These are phyloP conservation scores for Xestia rhomboidea DNA, from an alignment of 2,888 invertebrate genomes.

Conservation along the genomic window DNA sequence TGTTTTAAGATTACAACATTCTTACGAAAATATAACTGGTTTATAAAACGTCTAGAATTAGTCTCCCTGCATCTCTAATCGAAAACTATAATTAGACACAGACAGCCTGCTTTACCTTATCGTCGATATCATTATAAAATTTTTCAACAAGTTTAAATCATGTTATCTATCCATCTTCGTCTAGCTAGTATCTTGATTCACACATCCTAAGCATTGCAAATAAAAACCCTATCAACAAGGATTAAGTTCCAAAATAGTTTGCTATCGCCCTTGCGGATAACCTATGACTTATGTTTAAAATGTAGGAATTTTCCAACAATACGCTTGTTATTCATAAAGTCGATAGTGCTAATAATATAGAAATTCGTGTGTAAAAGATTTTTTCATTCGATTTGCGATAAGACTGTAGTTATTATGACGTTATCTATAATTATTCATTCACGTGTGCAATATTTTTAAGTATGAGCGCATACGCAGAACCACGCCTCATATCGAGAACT, in stretches of 20 bases:
- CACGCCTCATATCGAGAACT: neutral
- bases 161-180: neutral
- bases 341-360: conserved; percentile 44
- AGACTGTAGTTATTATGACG: conserved; percentile 21
- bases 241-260: conserved; percentile 54
- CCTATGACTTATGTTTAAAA: conserved; percentile 57
- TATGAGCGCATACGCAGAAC: neutral
- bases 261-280: conserved; percentile 48
- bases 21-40: neutral
- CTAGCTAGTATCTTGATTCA: neutral
- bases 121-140: neutral
- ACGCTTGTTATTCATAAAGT: conserved; percentile 44
- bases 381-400: conserved; percentile 55
- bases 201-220: conserved; percentile 9
- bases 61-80: neutral
- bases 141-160: neutral
- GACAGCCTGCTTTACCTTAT: neutral
- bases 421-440: conserved; percentile 26
- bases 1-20: neutral
- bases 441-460: conserved; percentile 7
- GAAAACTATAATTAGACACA: neutral
- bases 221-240: conserved; percentile 30
- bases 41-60: neutral
- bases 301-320: conserved; percentile 62
- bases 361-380: conserved; percentile 51